phyloP scores from a whole-genome alignment of 1,140 invertebrate species.

The Batillaria attramentaria region DNA sequence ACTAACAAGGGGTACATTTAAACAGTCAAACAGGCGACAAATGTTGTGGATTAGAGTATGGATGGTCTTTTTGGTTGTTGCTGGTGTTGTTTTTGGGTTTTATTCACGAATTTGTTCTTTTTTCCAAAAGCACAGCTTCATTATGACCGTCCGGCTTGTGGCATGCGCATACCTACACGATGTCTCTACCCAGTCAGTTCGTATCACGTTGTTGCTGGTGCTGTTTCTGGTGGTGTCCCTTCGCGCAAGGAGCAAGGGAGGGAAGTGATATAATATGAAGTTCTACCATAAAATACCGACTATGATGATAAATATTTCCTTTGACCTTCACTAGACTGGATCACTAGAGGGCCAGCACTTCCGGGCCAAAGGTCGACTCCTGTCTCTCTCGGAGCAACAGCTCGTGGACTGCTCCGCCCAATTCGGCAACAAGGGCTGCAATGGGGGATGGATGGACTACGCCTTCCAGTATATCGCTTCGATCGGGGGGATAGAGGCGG shows the following conservation, averaged over 20 bases:
- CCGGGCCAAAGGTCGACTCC: conserved; percentile 85
- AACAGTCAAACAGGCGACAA: background rate
- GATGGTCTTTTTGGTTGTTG: background rate
- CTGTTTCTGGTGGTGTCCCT: too few species aligned
- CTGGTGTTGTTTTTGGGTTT: background rate
- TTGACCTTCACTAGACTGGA: conserved; percentile 77
- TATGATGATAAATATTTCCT: background rate
- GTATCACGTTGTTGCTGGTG: too few species aligned
- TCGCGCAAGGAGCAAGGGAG: too few species aligned
- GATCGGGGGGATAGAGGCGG: too few species aligned
- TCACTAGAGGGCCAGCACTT: conserved; percentile 96
- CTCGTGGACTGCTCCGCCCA: conserved; percentile 78
- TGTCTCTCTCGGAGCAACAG: conserved; percentile 97
- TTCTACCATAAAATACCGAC: background rate
- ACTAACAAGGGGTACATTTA: background rate
- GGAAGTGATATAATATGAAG: background rate
- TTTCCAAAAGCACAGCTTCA: background rate
- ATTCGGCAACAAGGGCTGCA: conserved; percentile 63
- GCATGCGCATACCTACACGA: too few species aligned
- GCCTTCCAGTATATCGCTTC: conserved; percentile 67
- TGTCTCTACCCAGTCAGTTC: too few species aligned
- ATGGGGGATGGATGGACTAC: conserved; percentile 68
- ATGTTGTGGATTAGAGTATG: background rate
- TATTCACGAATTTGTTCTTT: background rate
- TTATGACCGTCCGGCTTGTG: too few species aligned